These are phyloP conservation scores for Steatocranus sp. DNA, from an alignment of 2,797 vertebrate genomes.

Conservation along the genomic window DNA sequence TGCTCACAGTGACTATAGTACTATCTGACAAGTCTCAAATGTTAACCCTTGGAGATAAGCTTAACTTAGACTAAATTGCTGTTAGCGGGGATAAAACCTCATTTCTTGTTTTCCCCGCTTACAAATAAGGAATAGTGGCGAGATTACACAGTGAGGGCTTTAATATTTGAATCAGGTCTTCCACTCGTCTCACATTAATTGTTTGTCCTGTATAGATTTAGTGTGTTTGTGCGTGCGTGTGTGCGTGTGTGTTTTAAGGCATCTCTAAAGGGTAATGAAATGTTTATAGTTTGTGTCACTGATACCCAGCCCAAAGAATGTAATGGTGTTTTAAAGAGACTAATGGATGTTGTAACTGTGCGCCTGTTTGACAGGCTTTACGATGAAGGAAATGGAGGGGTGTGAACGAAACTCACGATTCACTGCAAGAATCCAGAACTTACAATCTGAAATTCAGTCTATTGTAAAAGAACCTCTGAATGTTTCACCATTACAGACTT, in stretches of 20 bases:
- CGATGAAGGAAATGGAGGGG: slow-evolving; percentile 58
- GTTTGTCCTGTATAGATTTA: slow-evolving; percentile 29
- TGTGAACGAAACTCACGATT: slow-evolving; percentile 11
- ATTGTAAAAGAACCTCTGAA: slow-evolving; percentile 26
- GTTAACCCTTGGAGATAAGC: background rate
- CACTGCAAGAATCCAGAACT: slow-evolving; percentile 6
- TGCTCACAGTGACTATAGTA: slow-evolving; percentile 28
- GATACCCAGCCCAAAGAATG: slow-evolving; percentile 76
- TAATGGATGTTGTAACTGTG: slow-evolving; percentile 66
- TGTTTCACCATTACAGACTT: slow-evolving; percentile 28
- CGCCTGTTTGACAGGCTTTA: slow-evolving; percentile 21
- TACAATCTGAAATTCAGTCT: slow-evolving; percentile 18
- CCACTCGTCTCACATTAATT: slow-evolving; percentile 14
- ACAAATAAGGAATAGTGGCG: background rate
- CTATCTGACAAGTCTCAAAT: slow-evolving; percentile 26
- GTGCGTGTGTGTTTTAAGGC: slow-evolving; percentile 49
- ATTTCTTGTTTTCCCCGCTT: background rate
- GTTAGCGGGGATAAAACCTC: background rate
- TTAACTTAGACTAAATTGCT: background rate
- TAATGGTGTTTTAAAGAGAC: slow-evolving; percentile 67
- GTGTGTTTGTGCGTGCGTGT: slow-evolving; percentile 36
- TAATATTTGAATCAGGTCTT: slow-evolving; percentile 48
- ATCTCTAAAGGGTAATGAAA: slow-evolving; percentile 39
- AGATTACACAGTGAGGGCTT: background rate
- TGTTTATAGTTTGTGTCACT: slow-evolving; percentile 60